Conservation (phyloP, 2,113 vertebrate genomes). For the Periophthalmus modestus region DNA sequence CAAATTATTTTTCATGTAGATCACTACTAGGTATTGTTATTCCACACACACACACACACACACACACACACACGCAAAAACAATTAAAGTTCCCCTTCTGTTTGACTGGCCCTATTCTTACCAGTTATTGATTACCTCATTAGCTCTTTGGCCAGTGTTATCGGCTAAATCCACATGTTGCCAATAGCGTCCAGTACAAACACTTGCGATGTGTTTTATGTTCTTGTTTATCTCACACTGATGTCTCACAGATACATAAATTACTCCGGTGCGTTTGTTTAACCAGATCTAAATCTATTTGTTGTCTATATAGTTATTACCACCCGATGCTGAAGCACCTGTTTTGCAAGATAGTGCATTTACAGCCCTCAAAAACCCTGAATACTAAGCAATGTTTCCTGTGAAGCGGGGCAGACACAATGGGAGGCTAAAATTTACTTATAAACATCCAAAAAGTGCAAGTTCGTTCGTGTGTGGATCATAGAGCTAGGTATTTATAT, state of each 20-base stretch:
- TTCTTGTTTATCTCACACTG: neutral
- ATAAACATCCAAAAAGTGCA: neutral
- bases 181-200: neutral
- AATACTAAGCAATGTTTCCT: neutral
- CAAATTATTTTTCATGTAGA: too few relatives aligned
- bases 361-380: neutral
- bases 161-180: neutral
- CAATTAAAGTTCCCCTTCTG: neutral
- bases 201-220: neutral
- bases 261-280: neutral
- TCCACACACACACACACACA: too few relatives aligned
- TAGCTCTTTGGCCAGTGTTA: neutral
- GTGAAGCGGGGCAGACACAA: neutral
- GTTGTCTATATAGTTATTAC: neutral
- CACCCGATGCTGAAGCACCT: neutral
- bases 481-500: too few relatives aligned
- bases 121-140: slow-evolving; percentile 2
- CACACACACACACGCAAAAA: neutral
- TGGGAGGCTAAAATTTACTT: neutral
- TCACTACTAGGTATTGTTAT: too few relatives aligned
- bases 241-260: neutral
- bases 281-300: neutral
- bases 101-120: neutral
- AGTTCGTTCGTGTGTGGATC: neutral
- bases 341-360: neutral